phyloP scores from a whole-genome alignment of 2,113 vertebrate species.

The Ammodytes dubius region DNA sequence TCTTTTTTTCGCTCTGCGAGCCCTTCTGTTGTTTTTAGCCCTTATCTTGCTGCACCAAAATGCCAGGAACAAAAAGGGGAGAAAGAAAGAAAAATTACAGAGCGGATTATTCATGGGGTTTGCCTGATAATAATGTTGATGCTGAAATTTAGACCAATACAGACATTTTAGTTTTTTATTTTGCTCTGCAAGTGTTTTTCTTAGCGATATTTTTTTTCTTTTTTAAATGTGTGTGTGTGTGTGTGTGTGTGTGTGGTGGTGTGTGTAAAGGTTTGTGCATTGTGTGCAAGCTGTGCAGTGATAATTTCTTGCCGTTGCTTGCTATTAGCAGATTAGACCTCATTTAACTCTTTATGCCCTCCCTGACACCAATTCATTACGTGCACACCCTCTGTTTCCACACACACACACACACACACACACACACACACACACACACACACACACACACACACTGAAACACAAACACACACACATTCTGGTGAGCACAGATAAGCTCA shows the following conservation, averaged over 20 bases:
- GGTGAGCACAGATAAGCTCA: conserved; percentile 79
- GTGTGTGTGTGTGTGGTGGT: conserved; percentile 5
- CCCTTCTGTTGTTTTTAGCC: conserved; percentile 95
- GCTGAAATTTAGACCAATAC: conserved; percentile 86
- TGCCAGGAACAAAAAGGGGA: conserved; percentile 95
- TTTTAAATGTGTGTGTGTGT: background rate
- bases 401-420: conserved; percentile 42
- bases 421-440: conserved; percentile 43
- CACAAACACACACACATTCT: conserved; percentile 50
- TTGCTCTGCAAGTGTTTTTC: conserved; percentile 67
- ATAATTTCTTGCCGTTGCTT: conserved; percentile 64
- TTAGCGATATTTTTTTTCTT: conserved; percentile 50
- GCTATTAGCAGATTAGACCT: conserved; percentile 76
- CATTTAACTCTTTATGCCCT: conserved; percentile 80
- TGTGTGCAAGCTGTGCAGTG: conserved; percentile 53
- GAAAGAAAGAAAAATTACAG: conserved; percentile 89
- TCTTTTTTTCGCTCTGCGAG: conserved; percentile 94
- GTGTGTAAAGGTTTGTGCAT: conserved; percentile 58
- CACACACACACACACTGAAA: conserved; percentile 26
- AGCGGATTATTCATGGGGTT: conserved; percentile 88
- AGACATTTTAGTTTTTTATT: conserved; percentile 44
- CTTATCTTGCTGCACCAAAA: conserved; percentile 97
- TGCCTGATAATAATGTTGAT: conserved; percentile 87
- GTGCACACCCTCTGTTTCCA: conserved; percentile 34
- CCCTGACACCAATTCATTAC: conserved; percentile 72